These are phyloP conservation scores for Ornithoptera alexandrae DNA, from an alignment of 2,888 invertebrate genomes.

Conservation along the genomic window DNA sequence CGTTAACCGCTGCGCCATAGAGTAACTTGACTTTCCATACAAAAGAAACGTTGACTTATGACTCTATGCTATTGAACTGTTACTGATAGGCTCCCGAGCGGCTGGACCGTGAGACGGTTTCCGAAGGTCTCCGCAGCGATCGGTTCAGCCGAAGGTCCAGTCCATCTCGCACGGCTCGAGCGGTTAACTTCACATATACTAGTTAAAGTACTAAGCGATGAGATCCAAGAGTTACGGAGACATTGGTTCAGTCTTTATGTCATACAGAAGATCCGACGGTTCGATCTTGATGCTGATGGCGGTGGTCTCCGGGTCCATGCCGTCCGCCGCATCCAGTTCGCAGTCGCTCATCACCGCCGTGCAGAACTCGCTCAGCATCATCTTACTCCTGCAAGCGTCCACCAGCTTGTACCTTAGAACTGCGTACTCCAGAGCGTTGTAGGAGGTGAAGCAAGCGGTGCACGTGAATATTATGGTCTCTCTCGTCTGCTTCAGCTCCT, in stretches of 20 bases:
- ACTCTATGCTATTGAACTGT: no score
- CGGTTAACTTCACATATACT: no score
- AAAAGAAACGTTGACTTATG: no score
- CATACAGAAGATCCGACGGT: slow-evolving; percentile 31
- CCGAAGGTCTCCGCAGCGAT: no score
- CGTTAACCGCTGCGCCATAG: no score
- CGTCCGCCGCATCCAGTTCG: slow-evolving; percentile 40
- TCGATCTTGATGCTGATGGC: slow-evolving; percentile 46
- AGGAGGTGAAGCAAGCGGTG: slow-evolving; percentile 46
- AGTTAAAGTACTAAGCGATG: no score
- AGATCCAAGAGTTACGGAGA: slow-evolving; percentile 27
- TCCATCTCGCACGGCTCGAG: no score
- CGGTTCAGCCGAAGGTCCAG: no score
- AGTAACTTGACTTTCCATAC: no score
- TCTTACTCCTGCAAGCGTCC: slow-evolving; percentile 45
- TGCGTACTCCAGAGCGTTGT: slow-evolving; percentile 53
- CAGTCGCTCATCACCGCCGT: slow-evolving; percentile 66
- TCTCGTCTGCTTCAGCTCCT: slow-evolving; percentile 47
- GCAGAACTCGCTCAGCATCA: slow-evolving; percentile 64
- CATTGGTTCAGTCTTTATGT: slow-evolving; percentile 47
- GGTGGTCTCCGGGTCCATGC: slow-evolving; percentile 55
- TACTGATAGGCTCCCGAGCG: no score
- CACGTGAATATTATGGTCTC: slow-evolving; percentile 58
- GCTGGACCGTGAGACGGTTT: no score
- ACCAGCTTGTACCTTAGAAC: slow-evolving; percentile 53